Evolutionary conservation across 2,888 invertebrate species (phyloP).

Genomic region (Ormyrus thymus): DNA sequence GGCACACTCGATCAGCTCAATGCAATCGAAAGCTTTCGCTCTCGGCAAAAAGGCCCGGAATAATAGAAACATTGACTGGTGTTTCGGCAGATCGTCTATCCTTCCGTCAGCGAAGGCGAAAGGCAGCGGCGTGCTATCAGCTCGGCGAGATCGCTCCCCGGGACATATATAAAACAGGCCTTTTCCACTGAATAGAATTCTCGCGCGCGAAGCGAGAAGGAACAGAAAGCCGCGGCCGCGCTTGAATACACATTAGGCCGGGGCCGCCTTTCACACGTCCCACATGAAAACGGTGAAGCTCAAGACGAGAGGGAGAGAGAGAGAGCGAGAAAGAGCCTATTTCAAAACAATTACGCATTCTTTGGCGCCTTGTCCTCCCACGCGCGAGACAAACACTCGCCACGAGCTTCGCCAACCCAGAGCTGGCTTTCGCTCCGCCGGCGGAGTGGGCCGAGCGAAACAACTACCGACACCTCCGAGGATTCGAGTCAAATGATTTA

Average conservation of each 20-base stretch:
- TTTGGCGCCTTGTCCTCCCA: conserved; percentile 64
- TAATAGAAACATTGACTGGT: conserved; percentile 62
- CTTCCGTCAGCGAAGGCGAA: conserved; percentile 17
- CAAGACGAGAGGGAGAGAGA: neutral
- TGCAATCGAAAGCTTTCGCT: neutral
- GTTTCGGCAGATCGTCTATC: conserved; percentile 10
- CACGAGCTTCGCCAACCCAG: too few relatives aligned
- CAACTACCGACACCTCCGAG: too few relatives aligned
- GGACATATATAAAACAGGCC: neutral
- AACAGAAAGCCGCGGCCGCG: conserved; percentile 34
- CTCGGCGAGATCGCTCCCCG: neutral
- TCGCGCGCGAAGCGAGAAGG: conserved; percentile 2
- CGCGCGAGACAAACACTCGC: neutral
- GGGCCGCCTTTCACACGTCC: conserved; percentile 67
- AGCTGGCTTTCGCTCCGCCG: too few relatives aligned
- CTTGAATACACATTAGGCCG: conserved; percentile 10
- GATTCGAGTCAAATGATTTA: too few relatives aligned
- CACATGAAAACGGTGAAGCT: conserved; percentile 64
- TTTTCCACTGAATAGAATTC: conserved; percentile 1
- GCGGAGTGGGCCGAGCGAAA: too few relatives aligned
- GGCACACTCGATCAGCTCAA: neutral
- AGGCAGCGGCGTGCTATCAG: neutral
- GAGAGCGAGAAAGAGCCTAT: conserved; percentile 54
- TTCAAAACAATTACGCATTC: conserved; percentile 71
- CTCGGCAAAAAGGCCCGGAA: conserved; percentile 45